Evolutionary conservation across 2,888 invertebrate species (phyloP), one percentile per base, ranked within the genome.

Genomic region (Prosapia bicincta): DNA sequence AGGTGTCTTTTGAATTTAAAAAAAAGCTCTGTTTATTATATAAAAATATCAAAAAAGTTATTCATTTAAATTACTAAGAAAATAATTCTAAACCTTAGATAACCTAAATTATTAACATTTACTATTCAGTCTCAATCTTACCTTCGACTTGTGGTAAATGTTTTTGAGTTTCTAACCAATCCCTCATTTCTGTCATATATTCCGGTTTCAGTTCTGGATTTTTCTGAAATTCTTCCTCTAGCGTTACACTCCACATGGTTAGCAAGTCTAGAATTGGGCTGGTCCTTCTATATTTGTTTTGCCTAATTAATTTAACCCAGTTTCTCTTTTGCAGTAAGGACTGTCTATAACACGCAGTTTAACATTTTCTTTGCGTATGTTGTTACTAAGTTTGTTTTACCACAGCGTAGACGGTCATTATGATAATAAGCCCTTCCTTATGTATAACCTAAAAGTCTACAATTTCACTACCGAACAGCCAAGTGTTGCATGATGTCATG

Each of bases 181-280:
- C 43, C 26, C 66, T 68, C 9, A 78, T 66, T 26, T 72, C 69
- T n/a, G 69, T 30, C 1, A 78, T 76, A 10, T 71, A 68, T 25
- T 76, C 76, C 15, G 28, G 66, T 43, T 65, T 76, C 15, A 78
- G 43, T 26, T 76, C 71, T 0, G 76, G 77, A 30, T 78, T 77
- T 32, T 77, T 78, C 70, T 68, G 28, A 28, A 54, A 66, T 67
- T 78, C 78, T 5, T 77, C 77, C 9, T 78, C 74, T 0, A 78
- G 26, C 3, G 78, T 73, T 5, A 74, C 74, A 20, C 74, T 65
- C 74, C 76, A 78, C 67, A 43, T 69, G 20, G n/a, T 75, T 43
- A 30, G 30, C 54, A n/a, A 10, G 20, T 3, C 20, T 20, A 54
- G 13, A 38, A 9, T 13, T 13, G 13, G 13, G 13, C 38, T 38